phyloP scores from a whole-genome alignment of 2,888 invertebrate genomes.

The Helobdella robusta region DNA sequence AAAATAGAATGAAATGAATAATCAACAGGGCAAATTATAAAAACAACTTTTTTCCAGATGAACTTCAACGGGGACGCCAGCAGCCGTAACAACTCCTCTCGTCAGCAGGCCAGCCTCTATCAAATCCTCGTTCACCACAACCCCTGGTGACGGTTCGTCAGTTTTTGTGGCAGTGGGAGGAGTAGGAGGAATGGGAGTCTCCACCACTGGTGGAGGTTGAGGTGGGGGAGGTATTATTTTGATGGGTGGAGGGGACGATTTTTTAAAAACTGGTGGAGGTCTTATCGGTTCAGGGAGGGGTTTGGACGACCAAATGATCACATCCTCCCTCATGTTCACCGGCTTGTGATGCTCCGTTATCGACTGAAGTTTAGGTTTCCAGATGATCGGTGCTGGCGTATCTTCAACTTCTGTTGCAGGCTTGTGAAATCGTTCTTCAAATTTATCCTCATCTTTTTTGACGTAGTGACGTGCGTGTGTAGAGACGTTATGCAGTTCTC shows the following conservation, averaged over 20 bases:
- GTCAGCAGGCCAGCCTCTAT: conserved; percentile 13
- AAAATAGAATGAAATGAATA: no score
- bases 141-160: neutral
- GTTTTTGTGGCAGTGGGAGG: neutral
- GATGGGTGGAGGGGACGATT: neutral
- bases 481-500: neutral
- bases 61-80: conserved; percentile 12
- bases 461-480: neutral
- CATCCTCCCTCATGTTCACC: conserved; percentile 5
- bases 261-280: no score
- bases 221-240: neutral
- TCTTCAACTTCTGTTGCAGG: neutral
- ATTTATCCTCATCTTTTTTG: neutral
- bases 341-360: neutral
- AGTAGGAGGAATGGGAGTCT: neutral
- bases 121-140: conserved; percentile 15
- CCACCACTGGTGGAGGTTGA: neutral
- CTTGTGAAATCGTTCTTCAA: neutral
- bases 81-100: conserved; percentile 13
- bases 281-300: neutral
- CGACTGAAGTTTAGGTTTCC: neutral
- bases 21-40: no score
- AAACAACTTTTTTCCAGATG: conserved; percentile 18
- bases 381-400: neutral
- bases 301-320: conserved; percentile 25